phyloP scores from a whole-genome alignment of 1,140 invertebrate genomes.

The Heliothis subflexa region DNA sequence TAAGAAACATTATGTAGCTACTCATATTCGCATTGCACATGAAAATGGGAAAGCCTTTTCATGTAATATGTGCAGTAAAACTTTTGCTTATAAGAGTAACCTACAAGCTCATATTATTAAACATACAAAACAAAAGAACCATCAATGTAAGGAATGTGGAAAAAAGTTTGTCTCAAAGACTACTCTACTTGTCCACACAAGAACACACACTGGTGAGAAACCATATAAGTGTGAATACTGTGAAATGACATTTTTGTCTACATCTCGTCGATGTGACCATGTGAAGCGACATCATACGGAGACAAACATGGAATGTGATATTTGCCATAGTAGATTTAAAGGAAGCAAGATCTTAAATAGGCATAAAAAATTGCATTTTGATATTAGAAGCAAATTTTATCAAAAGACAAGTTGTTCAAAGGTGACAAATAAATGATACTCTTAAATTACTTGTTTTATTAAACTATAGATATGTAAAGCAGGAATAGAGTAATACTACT shows the following conservation, averaged over 20 bases:
- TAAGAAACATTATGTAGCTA: slow-evolving; percentile 36
- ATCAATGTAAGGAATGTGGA: slow-evolving; percentile 52
- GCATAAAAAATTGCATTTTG: slow-evolving; percentile 53
- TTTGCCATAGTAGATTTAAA: slow-evolving; percentile 54
- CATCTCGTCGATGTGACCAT: slow-evolving; percentile 53
- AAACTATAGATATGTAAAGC: neutral
- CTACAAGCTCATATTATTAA: slow-evolving; percentile 53
- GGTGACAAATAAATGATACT: too few species aligned
- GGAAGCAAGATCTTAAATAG: slow-evolving; percentile 27
- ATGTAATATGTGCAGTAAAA: slow-evolving; percentile 55
- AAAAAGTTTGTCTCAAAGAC: slow-evolving; percentile 56
- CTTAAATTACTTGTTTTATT: neutral
- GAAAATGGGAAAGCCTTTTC: slow-evolving; percentile 36
- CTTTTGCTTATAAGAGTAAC: slow-evolving; percentile 47
- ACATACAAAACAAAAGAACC: slow-evolving; percentile 61
- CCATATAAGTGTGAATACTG: slow-evolving; percentile 57
- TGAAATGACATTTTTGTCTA: slow-evolving; percentile 53
- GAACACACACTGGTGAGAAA: slow-evolving; percentile 58
- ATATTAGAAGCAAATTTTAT: slow-evolving; percentile 45
- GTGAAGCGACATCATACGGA: slow-evolving; percentile 48
- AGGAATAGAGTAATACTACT: too few species aligned
- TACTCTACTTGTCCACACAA: slow-evolving; percentile 53
- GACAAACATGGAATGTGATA: slow-evolving; percentile 50
- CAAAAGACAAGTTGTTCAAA: neutral
- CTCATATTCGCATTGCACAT: slow-evolving; percentile 56